Evolutionary conservation across 2,888 invertebrate species (phyloP), one percentile per base, ranked within the genome.

Genomic region (Pseudococcus jackbeardsleyi): DNA sequence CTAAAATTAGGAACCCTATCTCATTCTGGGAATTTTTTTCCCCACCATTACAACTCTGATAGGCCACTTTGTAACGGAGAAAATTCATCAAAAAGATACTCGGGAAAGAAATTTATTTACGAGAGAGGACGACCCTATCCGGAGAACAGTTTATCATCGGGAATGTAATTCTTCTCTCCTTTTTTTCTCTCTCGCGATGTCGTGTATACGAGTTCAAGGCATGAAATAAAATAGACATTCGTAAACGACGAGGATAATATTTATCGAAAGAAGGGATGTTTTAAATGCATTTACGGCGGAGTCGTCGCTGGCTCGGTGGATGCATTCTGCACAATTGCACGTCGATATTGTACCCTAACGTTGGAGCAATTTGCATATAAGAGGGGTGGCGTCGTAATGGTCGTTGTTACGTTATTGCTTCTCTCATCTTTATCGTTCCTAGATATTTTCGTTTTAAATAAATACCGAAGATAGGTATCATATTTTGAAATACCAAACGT

Each of bases 291-390:
- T 64, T 64, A 64, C 64, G 64, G 3, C 26, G 9, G 42, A 64
- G 64, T 64, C 64, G 64, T 15, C n/a, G 42, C 64, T 59, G 15
- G 17, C 59, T n/a, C 15, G n/a, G 6, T 19, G 5, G 1, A 22
- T 64, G 64, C 64, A 64, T 64, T 64, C 64, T 64, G 64, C 64
- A 64, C 64, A 64, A 64, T 22, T 64, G 64, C 22, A 64, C 64
- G 64, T 64, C 64, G 64, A 64, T 64, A 64, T 22, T 22, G 22
- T 64, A 64, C 64, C 64, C 19, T 64, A 64, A 64, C 22, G 19
- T 64, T 19, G 7, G 19, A 64, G 22, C 11, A 9, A 64, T 64
- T 64, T 64, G 64, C 64, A 64, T 64, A 64, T 64, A 64, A 64
- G 64, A 64, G 64, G 64, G 64, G 64, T 64, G 22, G 64, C 15